These are phyloP conservation scores for Apostichopus leukothele DNA, from an alignment of 53 echinoderm and acorn worm genomes.

Conservation along the genomic window DNA sequence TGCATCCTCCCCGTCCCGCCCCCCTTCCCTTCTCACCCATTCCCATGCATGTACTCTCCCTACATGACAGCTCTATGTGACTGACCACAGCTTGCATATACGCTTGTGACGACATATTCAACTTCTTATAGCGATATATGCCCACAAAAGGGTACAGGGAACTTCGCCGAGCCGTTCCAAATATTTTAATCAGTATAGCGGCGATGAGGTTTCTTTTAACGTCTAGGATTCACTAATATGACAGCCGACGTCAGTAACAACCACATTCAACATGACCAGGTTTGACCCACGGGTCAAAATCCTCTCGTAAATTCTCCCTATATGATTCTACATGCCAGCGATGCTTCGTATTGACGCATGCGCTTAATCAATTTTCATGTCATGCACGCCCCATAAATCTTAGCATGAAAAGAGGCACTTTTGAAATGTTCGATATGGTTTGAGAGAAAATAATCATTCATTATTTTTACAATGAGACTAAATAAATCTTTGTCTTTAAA, in stretches of 20 bases:
- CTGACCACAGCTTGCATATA: too few relatives aligned
- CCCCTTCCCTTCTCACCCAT: background rate
- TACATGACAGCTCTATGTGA: too few relatives aligned
- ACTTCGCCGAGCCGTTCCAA: background rate
- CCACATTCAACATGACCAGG: background rate
- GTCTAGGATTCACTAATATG: slow-evolving; percentile 1
- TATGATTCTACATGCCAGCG: background rate
- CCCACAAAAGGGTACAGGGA: background rate
- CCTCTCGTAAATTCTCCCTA: background rate
- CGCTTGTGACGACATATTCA: too few relatives aligned
- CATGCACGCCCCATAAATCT: background rate
- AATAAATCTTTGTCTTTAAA: background rate
- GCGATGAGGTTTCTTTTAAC: background rate
- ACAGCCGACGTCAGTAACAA: background rate
- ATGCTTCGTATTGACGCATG: too few relatives aligned
- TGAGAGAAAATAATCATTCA: background rate
- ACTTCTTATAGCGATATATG: background rate
- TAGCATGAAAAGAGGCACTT: background rate
- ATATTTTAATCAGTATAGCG: background rate
- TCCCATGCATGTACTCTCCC: background rate
- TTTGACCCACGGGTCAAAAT: background rate
- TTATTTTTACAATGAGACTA: background rate
- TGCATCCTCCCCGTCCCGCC: background rate
- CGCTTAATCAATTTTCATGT: background rate
- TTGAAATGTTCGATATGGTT: background rate